Conservation (phyloP, 2,113 vertebrate genomes). For the Crotophaga sulcirostris region DNA sequence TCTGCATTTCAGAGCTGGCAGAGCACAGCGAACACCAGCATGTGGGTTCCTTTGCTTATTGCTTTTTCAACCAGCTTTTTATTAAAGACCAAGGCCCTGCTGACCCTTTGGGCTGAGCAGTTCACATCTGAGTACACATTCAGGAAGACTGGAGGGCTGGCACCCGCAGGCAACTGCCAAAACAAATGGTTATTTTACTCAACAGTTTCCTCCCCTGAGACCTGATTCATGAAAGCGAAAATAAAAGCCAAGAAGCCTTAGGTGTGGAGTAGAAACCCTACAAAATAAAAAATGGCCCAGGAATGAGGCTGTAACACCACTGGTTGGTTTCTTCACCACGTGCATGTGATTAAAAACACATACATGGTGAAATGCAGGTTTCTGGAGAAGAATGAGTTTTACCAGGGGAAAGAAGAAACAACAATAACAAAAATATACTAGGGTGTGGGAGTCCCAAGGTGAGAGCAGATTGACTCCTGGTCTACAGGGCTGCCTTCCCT, state of each 20-base stretch:
- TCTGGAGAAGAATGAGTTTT: not conserved
- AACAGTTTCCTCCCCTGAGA: slow-evolving; percentile 11
- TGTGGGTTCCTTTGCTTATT: not conserved
- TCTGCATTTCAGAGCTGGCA: not conserved
- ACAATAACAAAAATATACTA: not conserved
- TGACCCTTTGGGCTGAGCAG: not conserved
- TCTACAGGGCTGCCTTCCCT: not conserved
- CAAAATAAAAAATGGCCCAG: no score
- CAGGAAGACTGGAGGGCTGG: not conserved
- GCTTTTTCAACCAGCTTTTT: not conserved
- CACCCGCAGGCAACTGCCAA: slow-evolving; percentile 1
- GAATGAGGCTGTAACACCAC: not conserved
- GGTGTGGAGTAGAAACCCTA: not conserved
- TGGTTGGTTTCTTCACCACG: not conserved
- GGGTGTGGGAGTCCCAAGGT: not conserved
- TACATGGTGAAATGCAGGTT: not conserved
- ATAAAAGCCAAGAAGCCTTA: not conserved
- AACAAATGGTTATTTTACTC: slow-evolving; percentile 12
- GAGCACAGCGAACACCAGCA: accelerated
- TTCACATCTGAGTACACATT: not conserved
- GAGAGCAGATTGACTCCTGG: not conserved
- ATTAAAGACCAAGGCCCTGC: not conserved
- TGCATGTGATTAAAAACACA: not conserved
- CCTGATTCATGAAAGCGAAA: not conserved
- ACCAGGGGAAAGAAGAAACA: not conserved